phyloP scores from a whole-genome alignment of 2,113 vertebrate genomes.

The Pandion haliaetus region DNA sequence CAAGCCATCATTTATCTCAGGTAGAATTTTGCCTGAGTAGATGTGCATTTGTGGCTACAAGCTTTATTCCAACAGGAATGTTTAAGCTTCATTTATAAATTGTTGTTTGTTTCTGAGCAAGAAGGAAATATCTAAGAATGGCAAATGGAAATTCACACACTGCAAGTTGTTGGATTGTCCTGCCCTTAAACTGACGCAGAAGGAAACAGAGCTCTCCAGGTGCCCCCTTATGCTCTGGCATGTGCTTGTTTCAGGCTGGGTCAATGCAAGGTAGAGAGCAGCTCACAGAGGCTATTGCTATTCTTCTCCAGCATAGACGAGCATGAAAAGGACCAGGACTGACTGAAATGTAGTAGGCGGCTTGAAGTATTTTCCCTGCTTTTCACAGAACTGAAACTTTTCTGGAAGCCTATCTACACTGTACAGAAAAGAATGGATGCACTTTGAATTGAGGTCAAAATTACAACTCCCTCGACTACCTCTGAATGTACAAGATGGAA shows the following conservation, averaged over 20 bases:
- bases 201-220: background rate
- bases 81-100: background rate
- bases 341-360: background rate
- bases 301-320: background rate
- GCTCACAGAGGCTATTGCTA: background rate
- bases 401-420: background rate
- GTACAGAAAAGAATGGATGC: background rate
- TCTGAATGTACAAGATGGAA: background rate
- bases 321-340: background rate
- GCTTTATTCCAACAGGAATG: background rate
- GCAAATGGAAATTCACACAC: background rate
- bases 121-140: background rate
- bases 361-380: background rate
- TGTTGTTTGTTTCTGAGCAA: background rate
- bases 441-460: background rate
- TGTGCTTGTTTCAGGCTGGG: background rate
- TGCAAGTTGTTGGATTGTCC: background rate
- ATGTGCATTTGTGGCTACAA: background rate
- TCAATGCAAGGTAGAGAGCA: background rate
- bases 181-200: background rate
- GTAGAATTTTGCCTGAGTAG: background rate
- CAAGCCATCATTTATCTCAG: background rate
- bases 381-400: background rate
- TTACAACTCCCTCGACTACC: background rate
- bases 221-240: background rate